Percentiles rank a stretch among this genome's conserved stretches.
These are phyloP conservation scores for Sweltsa coloradensis DNA, from an alignment of 1,140 invertebrate genomes.

Conservation along the genomic window DNA sequence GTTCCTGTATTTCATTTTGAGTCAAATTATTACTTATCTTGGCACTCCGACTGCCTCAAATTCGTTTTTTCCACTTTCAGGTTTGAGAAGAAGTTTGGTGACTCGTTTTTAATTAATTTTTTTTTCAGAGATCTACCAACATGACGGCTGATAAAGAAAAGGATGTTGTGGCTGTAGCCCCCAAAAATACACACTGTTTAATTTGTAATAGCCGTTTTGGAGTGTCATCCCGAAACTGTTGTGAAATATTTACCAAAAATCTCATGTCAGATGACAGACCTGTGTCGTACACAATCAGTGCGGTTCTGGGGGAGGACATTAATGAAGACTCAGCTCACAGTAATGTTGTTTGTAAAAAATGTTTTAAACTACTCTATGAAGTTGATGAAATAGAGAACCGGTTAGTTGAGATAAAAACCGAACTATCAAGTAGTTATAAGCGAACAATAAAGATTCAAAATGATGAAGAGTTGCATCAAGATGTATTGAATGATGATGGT, in stretches of 20 bases:
- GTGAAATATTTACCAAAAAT: slow-evolving; percentile 10
- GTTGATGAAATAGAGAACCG: slow-evolving; percentile 42
- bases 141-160: slow-evolving; percentile 12
- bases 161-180: slow-evolving; percentile 1
- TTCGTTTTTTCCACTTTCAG: too few relatives aligned
- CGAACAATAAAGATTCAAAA: slow-evolving; percentile 24
- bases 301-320: slow-evolving; percentile 35
- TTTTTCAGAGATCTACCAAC: too few relatives aligned
- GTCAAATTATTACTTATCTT: too few relatives aligned
- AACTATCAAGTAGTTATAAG: slow-evolving; percentile 32
- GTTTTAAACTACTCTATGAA: slow-evolving; percentile 45
- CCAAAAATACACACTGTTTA: slow-evolving; percentile 11
- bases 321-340: slow-evolving; percentile 36
- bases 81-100: too few relatives aligned
- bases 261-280: slow-evolving; percentile 28
- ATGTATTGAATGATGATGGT: slow-evolving; percentile 4
- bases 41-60: too few relatives aligned
- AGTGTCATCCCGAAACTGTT: slow-evolving; percentile 12
- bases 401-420: slow-evolving; percentile 32
- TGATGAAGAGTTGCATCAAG: too few relatives aligned
- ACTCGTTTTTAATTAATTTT: too few relatives aligned
- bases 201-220: slow-evolving; percentile 12
- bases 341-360: slow-evolving; percentile 46
- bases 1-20: too few relatives aligned
- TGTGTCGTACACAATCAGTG: slow-evolving; percentile 32